A percentile compares a stretch with the other conserved stretches of the same genome.
phyloP scores from a whole-genome alignment of 2,888 invertebrate species.

The Eupsilia transversa region DNA sequence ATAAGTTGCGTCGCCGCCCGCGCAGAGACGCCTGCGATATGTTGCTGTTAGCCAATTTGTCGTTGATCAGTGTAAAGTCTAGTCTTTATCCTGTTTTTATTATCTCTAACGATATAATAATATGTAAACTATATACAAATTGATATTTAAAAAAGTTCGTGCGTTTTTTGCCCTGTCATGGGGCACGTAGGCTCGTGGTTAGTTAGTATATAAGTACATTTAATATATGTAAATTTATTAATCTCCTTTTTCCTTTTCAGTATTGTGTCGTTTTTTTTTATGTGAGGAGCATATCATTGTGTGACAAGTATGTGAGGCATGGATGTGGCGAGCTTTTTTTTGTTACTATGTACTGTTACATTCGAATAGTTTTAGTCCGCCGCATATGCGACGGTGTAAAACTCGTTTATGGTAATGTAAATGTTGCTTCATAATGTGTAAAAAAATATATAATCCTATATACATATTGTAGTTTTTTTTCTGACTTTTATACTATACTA shows the following conservation, averaged over 20 bases:
- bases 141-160: slow-evolving; percentile 86
- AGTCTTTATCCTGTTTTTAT: slow-evolving; percentile 90
- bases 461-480: slow-evolving; percentile 80
- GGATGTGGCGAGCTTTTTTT: slow-evolving; percentile 78
- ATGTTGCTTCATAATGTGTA: slow-evolving; percentile 91
- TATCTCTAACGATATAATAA: slow-evolving; percentile 87
- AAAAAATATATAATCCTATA: slow-evolving; percentile 90
- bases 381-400: slow-evolving; percentile 79
- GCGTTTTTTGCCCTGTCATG: slow-evolving; percentile 82
- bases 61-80: slow-evolving; percentile 91
- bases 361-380: slow-evolving; percentile 88
- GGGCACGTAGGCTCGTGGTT: slow-evolving; percentile 87
- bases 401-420: slow-evolving; percentile 89
- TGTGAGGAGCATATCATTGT: slow-evolving; percentile 80
- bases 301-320: slow-evolving; percentile 71
- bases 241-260: slow-evolving; percentile 90
- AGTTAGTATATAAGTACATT: slow-evolving; percentile 89
- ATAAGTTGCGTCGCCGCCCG: slow-evolving; percentile 67
- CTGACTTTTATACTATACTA: background rate
- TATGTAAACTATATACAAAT: slow-evolving; percentile 87
- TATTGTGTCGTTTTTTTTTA: slow-evolving; percentile 87
- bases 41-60: slow-evolving; percentile 88
- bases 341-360: slow-evolving; percentile 89
- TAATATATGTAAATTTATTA: slow-evolving; percentile 89
- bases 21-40: slow-evolving; percentile 79